Percentiles rank a stretch among this genome's conserved stretches.
These are phyloP conservation scores for Acanthosepion esculentum DNA, from an alignment of 2,888 invertebrate genomes.

Conservation along the genomic window DNA sequence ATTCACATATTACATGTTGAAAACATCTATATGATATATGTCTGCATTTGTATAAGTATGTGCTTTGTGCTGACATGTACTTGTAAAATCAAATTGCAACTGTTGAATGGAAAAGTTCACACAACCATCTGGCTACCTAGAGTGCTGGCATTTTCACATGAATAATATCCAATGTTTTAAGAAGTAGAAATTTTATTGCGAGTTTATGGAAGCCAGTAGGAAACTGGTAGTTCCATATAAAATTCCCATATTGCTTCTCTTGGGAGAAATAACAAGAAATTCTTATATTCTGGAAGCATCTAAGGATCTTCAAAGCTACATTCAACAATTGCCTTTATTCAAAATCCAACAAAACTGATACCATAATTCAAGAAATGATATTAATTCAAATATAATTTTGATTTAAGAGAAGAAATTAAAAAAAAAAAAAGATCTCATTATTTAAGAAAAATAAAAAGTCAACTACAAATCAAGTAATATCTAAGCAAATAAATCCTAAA, in stretches of 20 bases:
- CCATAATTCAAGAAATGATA: neutral
- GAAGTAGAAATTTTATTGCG: neutral
- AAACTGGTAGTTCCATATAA: neutral
- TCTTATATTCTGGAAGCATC: neutral
- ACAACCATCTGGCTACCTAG: conserved; percentile 38
- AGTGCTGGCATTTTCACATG: conserved; percentile 25
- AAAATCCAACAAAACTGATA: neutral
- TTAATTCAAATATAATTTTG: neutral
- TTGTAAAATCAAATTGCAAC: neutral
- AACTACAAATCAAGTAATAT: neutral
- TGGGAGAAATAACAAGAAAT: too few species aligned
- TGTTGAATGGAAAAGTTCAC: neutral
- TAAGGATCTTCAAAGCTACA: neutral
- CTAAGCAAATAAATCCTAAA: neutral
- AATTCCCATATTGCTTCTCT: neutral
- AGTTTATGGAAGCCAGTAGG: neutral
- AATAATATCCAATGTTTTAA: conserved; percentile 15
- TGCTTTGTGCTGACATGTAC: neutral
- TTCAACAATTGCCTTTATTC: neutral
- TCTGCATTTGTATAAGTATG: neutral
- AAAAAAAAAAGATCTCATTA: neutral
- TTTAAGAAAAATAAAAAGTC: neutral
- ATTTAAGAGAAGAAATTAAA: neutral
- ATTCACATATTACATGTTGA: neutral
- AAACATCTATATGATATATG: conserved; percentile 7